A percentile compares a stretch with the other conserved stretches of the same genome.
Evolutionary conservation across 2,797 vertebrate species (phyloP).

Genomic region (Sphenopsis melanotis): DNA sequence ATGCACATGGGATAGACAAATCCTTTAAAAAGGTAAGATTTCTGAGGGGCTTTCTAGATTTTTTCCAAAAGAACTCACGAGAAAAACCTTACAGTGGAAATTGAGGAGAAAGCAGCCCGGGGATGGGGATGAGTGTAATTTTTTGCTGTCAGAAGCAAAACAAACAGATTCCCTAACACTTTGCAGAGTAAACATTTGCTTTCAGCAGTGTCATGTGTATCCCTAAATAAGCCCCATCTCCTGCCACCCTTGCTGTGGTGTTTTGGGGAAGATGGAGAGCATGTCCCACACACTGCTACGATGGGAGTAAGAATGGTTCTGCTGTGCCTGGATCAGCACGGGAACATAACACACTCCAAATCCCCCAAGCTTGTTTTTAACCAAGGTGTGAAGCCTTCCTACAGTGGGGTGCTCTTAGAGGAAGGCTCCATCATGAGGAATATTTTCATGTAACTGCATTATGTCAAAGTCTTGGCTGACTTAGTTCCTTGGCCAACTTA

Average conservation of each 20-base stretch:
- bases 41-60: background rate
- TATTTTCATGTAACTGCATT: background rate
- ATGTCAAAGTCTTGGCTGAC: background rate
- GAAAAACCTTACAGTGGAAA: background rate
- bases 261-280: background rate
- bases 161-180: background rate
- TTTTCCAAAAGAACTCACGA: background rate
- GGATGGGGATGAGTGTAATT: background rate
- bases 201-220: background rate
- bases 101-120: background rate
- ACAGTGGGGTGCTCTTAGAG: background rate
- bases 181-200: background rate
- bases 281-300: accelerated
- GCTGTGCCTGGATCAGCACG: background rate
- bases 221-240: background rate
- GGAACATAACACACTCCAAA: background rate
- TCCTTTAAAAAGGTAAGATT: background rate
- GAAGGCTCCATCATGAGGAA: background rate
- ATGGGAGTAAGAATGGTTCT: background rate
- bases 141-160: background rate
- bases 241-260: background rate
- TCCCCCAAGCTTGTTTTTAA: accelerated
- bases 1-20: accelerated
- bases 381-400: background rate
- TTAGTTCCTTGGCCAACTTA: background rate